These are phyloP conservation scores for Philopedon plagiatum DNA, from an alignment of 2,888 invertebrate species.

Conservation along the genomic window DNA sequence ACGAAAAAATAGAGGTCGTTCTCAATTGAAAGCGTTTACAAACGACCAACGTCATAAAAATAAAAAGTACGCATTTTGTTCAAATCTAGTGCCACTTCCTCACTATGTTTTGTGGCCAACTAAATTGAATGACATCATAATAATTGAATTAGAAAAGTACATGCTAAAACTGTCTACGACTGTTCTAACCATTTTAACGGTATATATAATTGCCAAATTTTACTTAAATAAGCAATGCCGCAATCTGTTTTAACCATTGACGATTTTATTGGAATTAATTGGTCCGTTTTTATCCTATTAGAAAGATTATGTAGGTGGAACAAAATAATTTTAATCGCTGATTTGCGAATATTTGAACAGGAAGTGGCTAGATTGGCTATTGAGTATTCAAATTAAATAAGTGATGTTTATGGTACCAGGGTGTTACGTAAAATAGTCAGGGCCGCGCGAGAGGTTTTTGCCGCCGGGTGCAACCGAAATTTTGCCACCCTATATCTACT, in stretches of 20 bases:
- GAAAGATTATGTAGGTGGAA: neutral
- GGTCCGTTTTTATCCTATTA: no score
- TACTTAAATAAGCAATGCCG: neutral
- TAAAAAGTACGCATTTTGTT: neutral
- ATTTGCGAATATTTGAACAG: neutral
- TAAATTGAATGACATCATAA: conserved; percentile 7
- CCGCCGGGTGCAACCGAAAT: no score
- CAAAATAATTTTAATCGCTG: neutral
- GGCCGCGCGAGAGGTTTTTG: no score
- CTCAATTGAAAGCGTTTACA: no score
- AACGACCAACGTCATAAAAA: neutral
- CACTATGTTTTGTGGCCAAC: neutral
- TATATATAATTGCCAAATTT: conserved; percentile 1
- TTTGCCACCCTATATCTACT: no score
- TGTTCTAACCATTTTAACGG: neutral
- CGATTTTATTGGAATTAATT: neutral
- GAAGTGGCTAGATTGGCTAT: neutral
- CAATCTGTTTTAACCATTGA: neutral
- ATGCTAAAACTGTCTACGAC: conserved; percentile 12
- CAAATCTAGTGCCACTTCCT: neutral
- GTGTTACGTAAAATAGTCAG: no score
- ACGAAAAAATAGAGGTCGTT: neutral
- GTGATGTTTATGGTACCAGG: no score
- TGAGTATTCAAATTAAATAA: no score
- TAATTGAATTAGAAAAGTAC: conserved; percentile 18